Evolutionary conservation across 2,888 invertebrate species (phyloP).

Genomic region (Heliconius erato): DNA sequence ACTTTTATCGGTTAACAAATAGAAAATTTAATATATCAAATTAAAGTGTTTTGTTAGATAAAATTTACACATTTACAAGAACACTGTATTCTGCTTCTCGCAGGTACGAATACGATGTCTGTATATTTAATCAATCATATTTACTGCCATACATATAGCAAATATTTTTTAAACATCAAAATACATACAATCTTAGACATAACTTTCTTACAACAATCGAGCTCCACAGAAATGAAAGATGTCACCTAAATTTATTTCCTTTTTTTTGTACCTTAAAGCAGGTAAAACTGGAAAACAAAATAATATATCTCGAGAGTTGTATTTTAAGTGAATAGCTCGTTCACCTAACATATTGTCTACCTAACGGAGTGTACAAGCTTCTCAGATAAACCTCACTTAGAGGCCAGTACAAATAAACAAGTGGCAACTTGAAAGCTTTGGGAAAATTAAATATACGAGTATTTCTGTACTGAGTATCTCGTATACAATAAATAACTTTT

Average conservation of each 20-base stretch:
- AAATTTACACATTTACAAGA: too few species aligned
- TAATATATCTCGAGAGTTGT: conserved; percentile 13
- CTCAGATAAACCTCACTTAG: conserved; percentile 20
- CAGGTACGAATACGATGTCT: too few species aligned
- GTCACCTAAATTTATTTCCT: not conserved
- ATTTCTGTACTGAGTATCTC: not conserved
- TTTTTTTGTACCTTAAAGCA: not conserved
- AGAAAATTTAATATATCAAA: too few species aligned
- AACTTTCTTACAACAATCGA: not conserved
- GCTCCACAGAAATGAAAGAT: not conserved
- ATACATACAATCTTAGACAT: too few species aligned
- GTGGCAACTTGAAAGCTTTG: conserved; percentile 26
- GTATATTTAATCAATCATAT: too few species aligned
- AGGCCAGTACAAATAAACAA: conserved; percentile 17
- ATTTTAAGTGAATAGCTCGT: conserved; percentile 23
- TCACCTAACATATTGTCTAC: conserved; percentile 28
- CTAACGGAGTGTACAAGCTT: conserved; percentile 23
- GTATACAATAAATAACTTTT: not conserved
- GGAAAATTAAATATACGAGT: conserved; percentile 25
- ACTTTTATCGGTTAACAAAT: too few species aligned
- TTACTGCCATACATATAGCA: too few species aligned
- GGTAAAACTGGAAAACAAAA: conserved; percentile 15
- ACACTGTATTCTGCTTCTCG: too few species aligned
- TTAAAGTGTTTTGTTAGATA: too few species aligned
- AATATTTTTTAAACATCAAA: too few species aligned